Base-by-base conservation (phyloP, 2,888 invertebrate genomes). In the Catocala fraxini region DNA sequence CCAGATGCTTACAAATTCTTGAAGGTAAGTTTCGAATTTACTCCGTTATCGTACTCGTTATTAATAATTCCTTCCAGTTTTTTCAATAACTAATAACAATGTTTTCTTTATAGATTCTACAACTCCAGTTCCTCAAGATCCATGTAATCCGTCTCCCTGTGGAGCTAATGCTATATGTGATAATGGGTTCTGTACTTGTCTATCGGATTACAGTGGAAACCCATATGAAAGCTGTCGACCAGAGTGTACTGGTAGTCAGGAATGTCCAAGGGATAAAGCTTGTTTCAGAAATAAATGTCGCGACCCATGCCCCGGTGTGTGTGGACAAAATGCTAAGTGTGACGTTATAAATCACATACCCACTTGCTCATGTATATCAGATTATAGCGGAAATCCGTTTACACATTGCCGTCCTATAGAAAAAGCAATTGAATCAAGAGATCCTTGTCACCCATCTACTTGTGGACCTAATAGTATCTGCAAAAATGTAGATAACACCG, bases 381-480 rank as follows among this genome's bases (percentile, higher is more conserved):
- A 96, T 64, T 96, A 95, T 80, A 96, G 96, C 33, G 97, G 97
- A 59, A 96, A 97, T 93, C 97, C 97, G 34, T 97, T 97, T 78
- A 95, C 89, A 49, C 90, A 88, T 80, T 95, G 94, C 81, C 92
- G 84, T 73, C 86, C 84, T 57, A 80, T 91, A 59, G 89, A 89
- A 78, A 77, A 82, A 68, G 69, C 67, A 56, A 47, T 42, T 9
- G 77, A 68, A 45, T 89, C 88, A 54, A 94, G 89, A 74, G 97
- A 98, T 90, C 97, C 97, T 0, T 98, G 98, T 75, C 88, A 89
- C 69, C 97, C 97, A 47, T 97, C 97, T 49, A 96, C 96, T 34
- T 98, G 98, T 85, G 97, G 97, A 42, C 95, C 96, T 7, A 97
- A 97, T 79, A 97, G 97, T 55, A 96, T 97, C 78, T 98, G 98